Conservation (phyloP, 2,888 invertebrate genomes). For the Anticlea derivata region DNA sequence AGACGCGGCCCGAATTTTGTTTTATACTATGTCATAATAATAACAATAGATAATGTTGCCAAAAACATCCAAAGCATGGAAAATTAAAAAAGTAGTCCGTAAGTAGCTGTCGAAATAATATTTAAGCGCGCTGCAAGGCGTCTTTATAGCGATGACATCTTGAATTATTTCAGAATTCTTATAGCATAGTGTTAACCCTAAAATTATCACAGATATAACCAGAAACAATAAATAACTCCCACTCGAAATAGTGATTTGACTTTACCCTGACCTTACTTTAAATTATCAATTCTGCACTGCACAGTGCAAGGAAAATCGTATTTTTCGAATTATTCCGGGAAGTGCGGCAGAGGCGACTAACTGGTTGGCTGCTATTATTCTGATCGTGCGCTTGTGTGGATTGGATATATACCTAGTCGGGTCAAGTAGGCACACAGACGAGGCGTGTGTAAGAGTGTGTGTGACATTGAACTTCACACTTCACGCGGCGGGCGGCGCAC, state of each 20-base stretch:
- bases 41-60: too few species aligned
- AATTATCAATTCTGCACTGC: conserved; percentile 51
- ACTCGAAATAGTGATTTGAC: conserved; percentile 58
- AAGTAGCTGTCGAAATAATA: too few species aligned
- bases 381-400: conserved; percentile 46
- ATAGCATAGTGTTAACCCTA: conserved; percentile 6
- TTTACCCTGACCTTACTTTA: conserved; percentile 75
- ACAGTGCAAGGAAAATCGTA: conserved; percentile 58
- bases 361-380: conserved; percentile 76
- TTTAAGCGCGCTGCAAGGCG: too few species aligned
- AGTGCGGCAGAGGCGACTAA: conserved; percentile 75
- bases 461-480: conserved; percentile 84
- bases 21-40: too few species aligned
- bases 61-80: too few species aligned
- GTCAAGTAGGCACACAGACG: conserved; percentile 36
- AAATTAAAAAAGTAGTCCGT: too few species aligned
- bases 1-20: too few species aligned
- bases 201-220: conserved; percentile 35
- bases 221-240: conserved; percentile 31
- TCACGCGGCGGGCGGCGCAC: conserved; percentile 73
- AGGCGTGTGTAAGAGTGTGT: conserved; percentile 57
- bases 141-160: too few species aligned
- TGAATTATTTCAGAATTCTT: conserved; percentile 8
- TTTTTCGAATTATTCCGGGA: conserved; percentile 79
- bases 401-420: conserved; percentile 48